Conservation (phyloP, 1,140 invertebrate species). For the Halictus rubicundus region DNA sequence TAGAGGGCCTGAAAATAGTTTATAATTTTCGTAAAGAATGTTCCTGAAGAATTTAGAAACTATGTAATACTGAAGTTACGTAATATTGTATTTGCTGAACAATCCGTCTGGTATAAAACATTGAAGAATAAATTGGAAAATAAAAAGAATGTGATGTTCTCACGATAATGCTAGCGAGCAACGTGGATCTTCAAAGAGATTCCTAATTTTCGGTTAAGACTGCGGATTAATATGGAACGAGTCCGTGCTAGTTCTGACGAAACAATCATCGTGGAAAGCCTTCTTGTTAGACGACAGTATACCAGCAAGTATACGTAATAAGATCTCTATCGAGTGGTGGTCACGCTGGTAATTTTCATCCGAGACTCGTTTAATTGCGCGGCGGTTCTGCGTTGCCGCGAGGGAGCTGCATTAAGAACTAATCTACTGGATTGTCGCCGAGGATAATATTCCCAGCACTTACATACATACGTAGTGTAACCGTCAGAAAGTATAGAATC, state of each 20-base stretch:
- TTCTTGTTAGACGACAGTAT: slow-evolving; percentile 64
- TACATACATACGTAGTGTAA: slow-evolving; percentile 21
- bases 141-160: too few relatives aligned
- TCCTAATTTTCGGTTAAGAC: slow-evolving; percentile 28
- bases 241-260: slow-evolving; percentile 39
- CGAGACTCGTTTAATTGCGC: slow-evolving; percentile 57
- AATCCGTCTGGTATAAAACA: too few relatives aligned
- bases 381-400: slow-evolving; percentile 39
- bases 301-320: slow-evolving; percentile 43
- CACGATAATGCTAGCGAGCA: not conserved
- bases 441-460: slow-evolving; percentile 48
- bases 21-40: too few relatives aligned
- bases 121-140: too few relatives aligned
- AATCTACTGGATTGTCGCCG: slow-evolving; percentile 59
- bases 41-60: too few relatives aligned
- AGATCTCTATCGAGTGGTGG: slow-evolving; percentile 56
- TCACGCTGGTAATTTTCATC: slow-evolving; percentile 64
- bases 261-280: slow-evolving; percentile 61
- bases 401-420: slow-evolving; percentile 51
- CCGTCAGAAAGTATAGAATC: not conserved
- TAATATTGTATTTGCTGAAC: too few relatives aligned
- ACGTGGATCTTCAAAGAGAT: not conserved
- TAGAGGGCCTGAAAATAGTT: too few relatives aligned
- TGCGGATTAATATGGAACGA: slow-evolving; percentile 42
- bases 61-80: too few relatives aligned